Evolutionary conservation across 1,140 invertebrate species (phyloP), one percentile per base, ranked within the genome.

Genomic region (Uloborus diversus): DNA sequence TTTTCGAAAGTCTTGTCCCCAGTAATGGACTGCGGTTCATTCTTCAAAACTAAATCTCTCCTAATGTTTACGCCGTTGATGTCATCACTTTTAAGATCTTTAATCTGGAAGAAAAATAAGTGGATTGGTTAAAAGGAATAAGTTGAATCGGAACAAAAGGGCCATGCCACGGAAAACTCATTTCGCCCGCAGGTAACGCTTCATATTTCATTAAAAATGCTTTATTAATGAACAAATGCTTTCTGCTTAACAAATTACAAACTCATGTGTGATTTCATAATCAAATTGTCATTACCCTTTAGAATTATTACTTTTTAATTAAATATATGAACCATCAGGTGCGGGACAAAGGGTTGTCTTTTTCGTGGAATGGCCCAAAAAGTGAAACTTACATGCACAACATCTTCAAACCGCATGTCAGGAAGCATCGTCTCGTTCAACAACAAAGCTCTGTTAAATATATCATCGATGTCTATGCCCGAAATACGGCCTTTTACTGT

Each of bases 61-160:
- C 35, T 25, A n/a, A 79, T n/a, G 23, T 82, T 35, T 9, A 80
- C 42, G 5, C 62, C 70, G 59, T 82, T 82, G 23, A 82, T 76
- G 27, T 64, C 32, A 2, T 37, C 2, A 33, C 82, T 62, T n/a
- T 51, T 23, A 0, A 81, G 56, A 20, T 65, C 35, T 11, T 64
- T 37, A 47, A 81, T 57, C 79, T 80, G 14, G 4, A 80, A 80
- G 5, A 49, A 62, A 17, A 66, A 78, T 42, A 20, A 64, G n/a
- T 20, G 9, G 1, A 2, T 11, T 25, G 25, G 13, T 20, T 20
- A 56, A 0, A 56, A 56, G 25, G 53, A 20, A 20, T 9, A 56
- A 56, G 20, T 20, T 20, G 7, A 69, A 11, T 11, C 32, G 30
- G n/a, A n/a, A n/a, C n/a, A n/a, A n/a, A n/a, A n/a, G n/a, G n/a